These are phyloP conservation scores for Drosophila pullipes DNA, from an alignment of 2,888 invertebrate species.

Conservation along the genomic window DNA sequence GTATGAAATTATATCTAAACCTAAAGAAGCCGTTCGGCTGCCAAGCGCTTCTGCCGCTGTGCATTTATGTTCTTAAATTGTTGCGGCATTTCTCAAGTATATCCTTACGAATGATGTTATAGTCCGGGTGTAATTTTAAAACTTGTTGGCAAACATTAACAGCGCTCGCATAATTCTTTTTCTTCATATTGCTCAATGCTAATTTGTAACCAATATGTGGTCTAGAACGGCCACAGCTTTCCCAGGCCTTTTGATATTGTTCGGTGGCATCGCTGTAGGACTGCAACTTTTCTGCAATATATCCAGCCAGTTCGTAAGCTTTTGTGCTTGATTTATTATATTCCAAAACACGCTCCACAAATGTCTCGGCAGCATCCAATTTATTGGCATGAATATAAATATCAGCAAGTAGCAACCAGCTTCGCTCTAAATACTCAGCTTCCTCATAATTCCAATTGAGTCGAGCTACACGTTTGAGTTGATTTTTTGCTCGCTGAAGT, in stretches of 20 bases:
- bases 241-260: constrained; percentile 94
- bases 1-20: background rate
- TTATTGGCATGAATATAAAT: constrained; percentile 93
- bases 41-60: background rate
- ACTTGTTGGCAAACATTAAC: constrained; percentile 96
- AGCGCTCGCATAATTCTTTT: constrained; percentile 94
- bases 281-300: constrained; percentile 96
- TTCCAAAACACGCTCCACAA: constrained; percentile 91
- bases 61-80: constrained; percentile 89
- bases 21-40: background rate
- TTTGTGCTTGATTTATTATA: constrained; percentile 95
- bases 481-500: constrained; percentile 95
- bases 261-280: constrained; percentile 93
- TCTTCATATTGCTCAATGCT: constrained; percentile 96
- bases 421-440: constrained; percentile 97
- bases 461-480: constrained; percentile 94
- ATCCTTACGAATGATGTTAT: constrained; percentile 96
- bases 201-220: constrained; percentile 96
- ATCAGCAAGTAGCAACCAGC: constrained; percentile 97
- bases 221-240: constrained; percentile 92
- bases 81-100: constrained; percentile 95
- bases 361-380: constrained; percentile 93
- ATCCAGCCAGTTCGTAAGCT: constrained; percentile 94
- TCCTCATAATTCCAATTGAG: constrained; percentile 97
- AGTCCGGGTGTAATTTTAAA: constrained; percentile 92